Percentiles rank a stretch among this genome's conserved stretches.
Conservation (phyloP, 2,797 vertebrate species). For the Cheracebus regulus region DNA sequence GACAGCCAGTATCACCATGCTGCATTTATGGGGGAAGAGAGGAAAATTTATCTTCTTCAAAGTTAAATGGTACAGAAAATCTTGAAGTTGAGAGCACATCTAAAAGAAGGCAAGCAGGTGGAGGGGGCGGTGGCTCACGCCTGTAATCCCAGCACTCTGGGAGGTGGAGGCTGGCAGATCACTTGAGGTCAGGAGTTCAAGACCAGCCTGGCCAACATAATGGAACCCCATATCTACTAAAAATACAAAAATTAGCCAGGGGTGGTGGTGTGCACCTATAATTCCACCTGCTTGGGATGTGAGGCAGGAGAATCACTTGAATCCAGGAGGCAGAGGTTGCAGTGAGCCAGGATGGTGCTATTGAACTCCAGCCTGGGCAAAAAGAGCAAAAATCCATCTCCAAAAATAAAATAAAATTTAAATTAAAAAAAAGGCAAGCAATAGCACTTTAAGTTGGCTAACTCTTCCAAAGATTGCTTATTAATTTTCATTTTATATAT, state of each 20-base stretch:
- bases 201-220: background rate
- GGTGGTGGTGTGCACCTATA: background rate
- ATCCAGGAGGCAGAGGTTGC: background rate
- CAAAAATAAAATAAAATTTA: background rate
- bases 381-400: background rate
- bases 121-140: background rate
- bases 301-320: background rate
- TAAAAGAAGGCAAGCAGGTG: background rate
- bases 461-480: background rate
- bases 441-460: background rate
- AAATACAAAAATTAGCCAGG: background rate
- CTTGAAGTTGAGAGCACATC: background rate
- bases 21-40: background rate
- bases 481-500: constrained; percentile 29
- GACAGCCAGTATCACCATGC: background rate
- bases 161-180: background rate
- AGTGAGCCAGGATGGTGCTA: background rate
- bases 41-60: background rate
- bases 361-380: background rate
- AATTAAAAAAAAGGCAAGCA: background rate
- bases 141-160: background rate
- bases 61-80: background rate
- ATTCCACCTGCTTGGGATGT: background rate
- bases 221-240: background rate
- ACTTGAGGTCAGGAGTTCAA: background rate